phyloP scores from a whole-genome alignment of 2,888 invertebrate species.

The Ormyrus pomaceus region DNA sequence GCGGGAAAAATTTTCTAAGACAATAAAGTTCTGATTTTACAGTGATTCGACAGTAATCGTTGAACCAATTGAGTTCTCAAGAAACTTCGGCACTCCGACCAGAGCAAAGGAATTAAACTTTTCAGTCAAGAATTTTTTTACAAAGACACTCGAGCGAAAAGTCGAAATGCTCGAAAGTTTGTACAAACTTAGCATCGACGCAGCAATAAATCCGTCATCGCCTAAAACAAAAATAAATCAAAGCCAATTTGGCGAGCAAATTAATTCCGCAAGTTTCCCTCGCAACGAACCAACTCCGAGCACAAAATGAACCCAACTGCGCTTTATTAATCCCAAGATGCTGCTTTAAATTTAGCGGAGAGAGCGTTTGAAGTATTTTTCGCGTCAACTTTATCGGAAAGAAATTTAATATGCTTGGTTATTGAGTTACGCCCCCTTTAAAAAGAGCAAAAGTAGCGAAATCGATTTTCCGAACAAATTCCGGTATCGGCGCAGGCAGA shows the following conservation, averaged over 20 bases:
- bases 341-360: not conserved
- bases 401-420: conserved; percentile 16
- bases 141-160: not conserved
- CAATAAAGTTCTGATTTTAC: no score
- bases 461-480: conserved; percentile 26
- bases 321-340: not conserved
- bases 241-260: no score
- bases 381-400: not conserved
- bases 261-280: no score
- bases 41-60: not conserved
- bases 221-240: no score
- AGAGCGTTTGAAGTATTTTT: not conserved
- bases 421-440: conserved; percentile 11
- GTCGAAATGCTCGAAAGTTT: not conserved
- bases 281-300: no score
- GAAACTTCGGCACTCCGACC: not conserved
- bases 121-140: conserved; percentile 12
- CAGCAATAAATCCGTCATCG: no score
- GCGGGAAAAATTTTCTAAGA: no score
- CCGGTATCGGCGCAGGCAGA: not conserved
- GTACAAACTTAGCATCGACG: no score
- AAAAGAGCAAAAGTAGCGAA: not conserved
- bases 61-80: not conserved
- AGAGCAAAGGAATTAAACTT: not conserved
- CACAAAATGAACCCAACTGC: no score